Evolutionary conservation across 1,140 invertebrate genomes (phyloP).

Genomic region (Pogonus chalceus): DNA sequence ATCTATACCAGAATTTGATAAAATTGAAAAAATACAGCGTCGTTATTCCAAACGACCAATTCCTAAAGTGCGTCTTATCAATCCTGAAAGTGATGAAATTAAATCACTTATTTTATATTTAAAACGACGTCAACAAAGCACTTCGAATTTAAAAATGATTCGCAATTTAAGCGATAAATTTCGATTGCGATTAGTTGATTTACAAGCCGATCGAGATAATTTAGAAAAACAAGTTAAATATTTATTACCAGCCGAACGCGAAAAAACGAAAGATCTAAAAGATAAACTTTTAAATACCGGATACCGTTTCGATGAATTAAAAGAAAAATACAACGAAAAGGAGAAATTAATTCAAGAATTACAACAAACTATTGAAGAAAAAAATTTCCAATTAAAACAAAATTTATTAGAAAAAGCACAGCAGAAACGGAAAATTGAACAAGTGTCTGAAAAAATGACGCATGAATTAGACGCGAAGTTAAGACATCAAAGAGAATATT

Average conservation of each 20-base stretch:
- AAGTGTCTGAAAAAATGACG: slow-evolving; percentile 59
- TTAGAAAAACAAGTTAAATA: slow-evolving; percentile 35
- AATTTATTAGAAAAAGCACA: slow-evolving; percentile 64
- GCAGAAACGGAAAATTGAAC: slow-evolving; percentile 58
- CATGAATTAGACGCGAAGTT: slow-evolving; percentile 54
- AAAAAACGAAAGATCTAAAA: slow-evolving; percentile 49
- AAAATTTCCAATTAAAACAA: slow-evolving; percentile 58
- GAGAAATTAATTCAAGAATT: slow-evolving; percentile 28
- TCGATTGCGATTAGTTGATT: not conserved
- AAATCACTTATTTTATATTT: not conserved
- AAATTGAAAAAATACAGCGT: not conserved
- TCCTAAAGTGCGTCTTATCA: not conserved
- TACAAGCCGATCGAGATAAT: not conserved
- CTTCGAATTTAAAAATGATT: not conserved
- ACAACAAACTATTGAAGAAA: slow-evolving; percentile 45
- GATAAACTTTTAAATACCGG: slow-evolving; percentile 46
- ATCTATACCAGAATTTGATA: not conserved
- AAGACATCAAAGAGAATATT: slow-evolving; percentile 48
- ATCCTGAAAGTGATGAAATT: not conserved
- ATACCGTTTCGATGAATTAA: slow-evolving; percentile 39
- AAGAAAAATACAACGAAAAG: slow-evolving; percentile 34
- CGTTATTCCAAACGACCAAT: not conserved
- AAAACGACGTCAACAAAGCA: not conserved
- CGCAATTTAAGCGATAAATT: not conserved
- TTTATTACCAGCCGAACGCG: slow-evolving; percentile 56